These are phyloP conservation scores for Pedetes capensis DNA, from an alignment of 2,113 vertebrate species.

Conservation along the genomic window DNA sequence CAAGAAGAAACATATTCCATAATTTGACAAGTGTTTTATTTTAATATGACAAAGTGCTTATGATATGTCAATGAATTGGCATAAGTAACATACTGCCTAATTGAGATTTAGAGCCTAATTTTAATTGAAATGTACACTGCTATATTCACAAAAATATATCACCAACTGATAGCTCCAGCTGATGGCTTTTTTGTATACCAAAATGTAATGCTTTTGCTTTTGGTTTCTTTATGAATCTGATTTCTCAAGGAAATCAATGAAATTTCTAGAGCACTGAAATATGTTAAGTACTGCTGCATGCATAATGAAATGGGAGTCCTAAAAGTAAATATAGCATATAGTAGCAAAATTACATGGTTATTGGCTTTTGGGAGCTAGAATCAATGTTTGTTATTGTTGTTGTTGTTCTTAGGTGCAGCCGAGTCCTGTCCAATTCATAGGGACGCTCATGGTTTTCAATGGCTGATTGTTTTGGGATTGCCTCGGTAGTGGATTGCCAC, in stretches of 20 bases:
- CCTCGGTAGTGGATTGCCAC: no score
- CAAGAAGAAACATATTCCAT: background rate
- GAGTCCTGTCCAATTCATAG: no score
- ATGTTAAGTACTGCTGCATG: background rate
- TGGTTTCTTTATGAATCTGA: background rate
- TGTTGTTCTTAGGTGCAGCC: no score
- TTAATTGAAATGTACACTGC: background rate
- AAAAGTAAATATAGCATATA: background rate
- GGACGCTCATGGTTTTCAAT: no score
- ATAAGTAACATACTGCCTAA: background rate
- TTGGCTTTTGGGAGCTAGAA: background rate
- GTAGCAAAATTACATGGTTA: background rate
- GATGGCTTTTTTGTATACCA: background rate
- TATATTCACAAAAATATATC: background rate
- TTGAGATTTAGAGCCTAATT: background rate
- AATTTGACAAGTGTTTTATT: background rate
- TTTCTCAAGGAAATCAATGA: background rate
- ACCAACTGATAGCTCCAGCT: background rate
- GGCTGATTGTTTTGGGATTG: no score
- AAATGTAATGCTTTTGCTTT: background rate
- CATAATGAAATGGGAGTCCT: background rate
- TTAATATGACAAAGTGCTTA: background rate
- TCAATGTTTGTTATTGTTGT: conserved; percentile 15
- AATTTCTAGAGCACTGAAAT: background rate
- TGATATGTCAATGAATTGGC: background rate